Evolutionary conservation across 1,140 invertebrate genomes (phyloP).

Genomic region (Calephelis nemesis): DNA sequence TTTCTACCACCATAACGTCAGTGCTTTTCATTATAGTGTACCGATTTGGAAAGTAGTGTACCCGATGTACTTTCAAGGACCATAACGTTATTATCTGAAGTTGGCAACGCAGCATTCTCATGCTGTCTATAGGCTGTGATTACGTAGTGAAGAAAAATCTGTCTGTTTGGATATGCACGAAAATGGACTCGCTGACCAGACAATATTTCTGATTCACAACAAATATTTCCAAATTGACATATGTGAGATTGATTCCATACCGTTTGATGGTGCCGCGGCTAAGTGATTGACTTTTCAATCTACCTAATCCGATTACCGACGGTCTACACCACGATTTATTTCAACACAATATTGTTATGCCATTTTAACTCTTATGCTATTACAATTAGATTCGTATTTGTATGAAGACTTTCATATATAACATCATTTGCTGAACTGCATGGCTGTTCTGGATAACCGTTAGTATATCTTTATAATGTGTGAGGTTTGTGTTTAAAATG

Average conservation of each 20-base stretch:
- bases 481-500: not conserved
- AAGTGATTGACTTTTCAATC: constrained; percentile 78
- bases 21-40: too few species aligned
- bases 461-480: constrained; percentile 36
- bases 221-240: constrained; percentile 10
- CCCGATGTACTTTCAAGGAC: too few species aligned
- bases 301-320: constrained; percentile 68
- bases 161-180: too few species aligned
- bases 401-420: constrained; percentile 5
- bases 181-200: not conserved
- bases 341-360: constrained; percentile 22
- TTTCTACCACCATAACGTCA: too few species aligned
- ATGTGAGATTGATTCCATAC: constrained; percentile 36
- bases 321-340: constrained; percentile 40
- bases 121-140: too few species aligned
- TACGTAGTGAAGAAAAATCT: too few species aligned
- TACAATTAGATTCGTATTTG: constrained; percentile 24
- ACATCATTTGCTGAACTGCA: not conserved
- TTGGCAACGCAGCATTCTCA: too few species aligned
- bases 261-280: constrained; percentile 67
- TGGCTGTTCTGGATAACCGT: constrained; percentile 23
- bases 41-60: too few species aligned
- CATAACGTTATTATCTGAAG: too few species aligned
- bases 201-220: constrained; percentile 10
- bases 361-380: constrained; percentile 29